Conservation (phyloP, 2,797 vertebrate genomes). For the Alfaro cultratus region DNA sequence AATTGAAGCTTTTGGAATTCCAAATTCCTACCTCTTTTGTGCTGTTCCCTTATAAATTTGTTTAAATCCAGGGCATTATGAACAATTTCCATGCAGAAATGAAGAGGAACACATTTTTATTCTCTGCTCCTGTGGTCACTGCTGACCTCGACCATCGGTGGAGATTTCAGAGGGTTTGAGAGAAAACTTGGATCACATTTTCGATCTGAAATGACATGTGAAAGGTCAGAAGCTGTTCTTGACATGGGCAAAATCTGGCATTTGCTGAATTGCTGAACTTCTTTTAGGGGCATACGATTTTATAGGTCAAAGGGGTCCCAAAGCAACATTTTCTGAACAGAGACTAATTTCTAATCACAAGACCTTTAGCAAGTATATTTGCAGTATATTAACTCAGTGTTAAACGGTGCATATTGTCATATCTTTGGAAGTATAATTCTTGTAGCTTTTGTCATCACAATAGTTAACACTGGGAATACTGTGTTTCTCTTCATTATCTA, state of each 20-base stretch:
- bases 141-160: slow-evolving; percentile 29
- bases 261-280: slow-evolving; percentile 59
- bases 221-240: slow-evolving; percentile 51
- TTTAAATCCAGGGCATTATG: slow-evolving; percentile 63
- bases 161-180: slow-evolving; percentile 33
- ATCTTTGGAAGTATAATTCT: slow-evolving; percentile 14
- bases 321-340: slow-evolving; percentile 56
- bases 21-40: slow-evolving; percentile 63
- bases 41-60: slow-evolving; percentile 39
- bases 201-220: slow-evolving; percentile 47
- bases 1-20: slow-evolving; percentile 49
- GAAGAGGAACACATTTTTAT: slow-evolving; percentile 19
- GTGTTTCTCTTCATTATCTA: slow-evolving; percentile 3
- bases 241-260: slow-evolving; percentile 52
- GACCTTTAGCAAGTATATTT: slow-evolving; percentile 14
- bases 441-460: slow-evolving; percentile 16
- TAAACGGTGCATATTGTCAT: slow-evolving; percentile 14
- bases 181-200: slow-evolving; percentile 33
- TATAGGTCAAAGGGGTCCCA: slow-evolving; percentile 50
- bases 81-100: slow-evolving; percentile 36
- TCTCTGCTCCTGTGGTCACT: slow-evolving; percentile 25
- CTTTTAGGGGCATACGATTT: slow-evolving; percentile 42
- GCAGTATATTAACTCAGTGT: slow-evolving; percentile 15
- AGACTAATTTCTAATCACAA: slow-evolving; percentile 26
- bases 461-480: slow-evolving; percentile 35